Base-by-base conservation (phyloP, 1,140 invertebrate genomes). In the Notospermus geniculatus region DNA sequence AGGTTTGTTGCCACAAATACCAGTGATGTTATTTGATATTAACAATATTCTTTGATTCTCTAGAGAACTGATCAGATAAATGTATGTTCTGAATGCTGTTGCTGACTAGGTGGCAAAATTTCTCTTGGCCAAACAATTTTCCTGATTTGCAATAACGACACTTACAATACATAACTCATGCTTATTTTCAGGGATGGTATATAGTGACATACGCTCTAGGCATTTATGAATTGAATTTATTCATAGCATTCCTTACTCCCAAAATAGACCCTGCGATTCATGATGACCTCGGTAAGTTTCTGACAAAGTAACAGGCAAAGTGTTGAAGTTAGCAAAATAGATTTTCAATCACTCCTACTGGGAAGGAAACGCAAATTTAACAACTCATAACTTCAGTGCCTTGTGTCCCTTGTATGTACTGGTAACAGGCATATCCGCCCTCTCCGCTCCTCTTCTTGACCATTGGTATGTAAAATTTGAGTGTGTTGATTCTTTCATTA, bases 201-300 rank as follows among this genome's bases (percentile, higher is more conserved):
- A 99, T 99, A 74, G 89, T 99, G 52, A 96, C 95, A 65, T 99
- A 99, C 84, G 96, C 93, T 22, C 83, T 99, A 76, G 96, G 95
- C 70, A 99, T 99, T 77, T 99, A 98, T 84, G 92, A 98, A 80
- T 87, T 99, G 76, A 99, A 99, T 86, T 86, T 99, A 79, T 98
- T 99, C 83, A 96, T 99, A 84, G 93, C 94, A 84, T 99, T 99
- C 86, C 87, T 99, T 60, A 96, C 97, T 76, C 97, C 97, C 74
- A 98, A 98, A 87, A 97, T 97, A 76, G 95, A 99, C 87, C 97
- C 96, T 70, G 92, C 92, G 39, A 88, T 95, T 84, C 87, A 76
- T 63, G 84, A 94, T 82, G 92, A 92, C 81, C 91, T 93, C 83
- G 92, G 68, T 70, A 66, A 66, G 62, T 55, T 15, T 22, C 27